A percentile compares a stretch with the other conserved stretches of the same genome.
phyloP scores from a whole-genome alignment of 2,797 vertebrate species.

The Dromococcyx pavoninus region DNA sequence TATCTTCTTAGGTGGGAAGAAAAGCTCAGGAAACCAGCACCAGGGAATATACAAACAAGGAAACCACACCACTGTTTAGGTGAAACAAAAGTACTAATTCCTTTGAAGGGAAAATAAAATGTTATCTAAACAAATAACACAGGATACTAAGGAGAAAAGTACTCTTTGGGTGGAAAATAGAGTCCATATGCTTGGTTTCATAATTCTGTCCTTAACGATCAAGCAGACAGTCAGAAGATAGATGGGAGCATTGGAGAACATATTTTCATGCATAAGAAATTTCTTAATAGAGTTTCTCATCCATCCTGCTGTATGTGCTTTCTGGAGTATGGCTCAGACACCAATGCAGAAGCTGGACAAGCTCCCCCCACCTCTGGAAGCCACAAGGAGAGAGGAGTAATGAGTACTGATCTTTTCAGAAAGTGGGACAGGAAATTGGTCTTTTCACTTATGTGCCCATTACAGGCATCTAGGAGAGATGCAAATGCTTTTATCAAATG shows the following conservation, averaged over 20 bases:
- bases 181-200: background rate
- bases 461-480: background rate
- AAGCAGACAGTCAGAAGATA: background rate
- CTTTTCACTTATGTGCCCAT: background rate
- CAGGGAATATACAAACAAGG: background rate
- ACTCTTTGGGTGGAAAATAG: background rate
- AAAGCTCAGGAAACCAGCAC: background rate
- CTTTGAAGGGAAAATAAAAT: background rate
- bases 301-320: background rate
- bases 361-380: background rate
- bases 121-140: background rate
- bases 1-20: background rate
- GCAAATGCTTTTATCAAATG: background rate
- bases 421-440: background rate
- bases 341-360: background rate
- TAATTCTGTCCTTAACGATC: background rate
- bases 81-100: background rate
- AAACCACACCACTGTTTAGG: background rate
- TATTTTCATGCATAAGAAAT: background rate
- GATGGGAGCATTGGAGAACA: background rate
- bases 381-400: background rate
- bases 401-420: background rate
- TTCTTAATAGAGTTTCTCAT: background rate
- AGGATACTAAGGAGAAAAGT: background rate
- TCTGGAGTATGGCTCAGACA: background rate